phyloP scores from a whole-genome alignment of 2,113 vertebrate species.

The Symphodus melops region DNA sequence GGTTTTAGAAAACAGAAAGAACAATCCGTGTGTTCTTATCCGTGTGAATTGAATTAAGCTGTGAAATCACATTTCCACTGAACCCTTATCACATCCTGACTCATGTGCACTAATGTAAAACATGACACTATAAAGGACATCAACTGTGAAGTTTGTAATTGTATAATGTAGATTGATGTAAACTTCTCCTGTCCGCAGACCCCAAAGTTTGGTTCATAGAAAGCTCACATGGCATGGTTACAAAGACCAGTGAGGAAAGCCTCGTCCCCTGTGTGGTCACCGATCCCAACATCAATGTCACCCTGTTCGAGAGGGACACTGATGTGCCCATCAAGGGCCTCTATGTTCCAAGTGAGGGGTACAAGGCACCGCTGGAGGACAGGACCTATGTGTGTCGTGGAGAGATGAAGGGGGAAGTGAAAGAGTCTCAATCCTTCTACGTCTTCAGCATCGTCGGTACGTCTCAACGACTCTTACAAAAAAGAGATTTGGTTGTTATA shows the following conservation, averaged over 20 bases:
- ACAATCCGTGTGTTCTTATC: too few species aligned
- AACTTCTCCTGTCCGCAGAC: slow-evolving; percentile 78
- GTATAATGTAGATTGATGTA: too few species aligned
- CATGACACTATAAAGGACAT: not conserved
- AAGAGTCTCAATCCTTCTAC: slow-evolving; percentile 86
- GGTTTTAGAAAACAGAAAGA: too few species aligned
- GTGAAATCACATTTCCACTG: too few species aligned
- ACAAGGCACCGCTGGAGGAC: slow-evolving; percentile 88
- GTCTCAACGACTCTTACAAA: slow-evolving; percentile 8
- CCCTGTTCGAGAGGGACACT: slow-evolving; percentile 86
- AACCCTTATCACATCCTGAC: too few species aligned
- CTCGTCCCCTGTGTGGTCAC: slow-evolving; percentile 93
- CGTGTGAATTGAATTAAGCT: too few species aligned
- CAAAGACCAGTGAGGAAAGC: slow-evolving; percentile 84
- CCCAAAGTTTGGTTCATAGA: slow-evolving; percentile 88
- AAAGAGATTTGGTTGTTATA: too few species aligned
- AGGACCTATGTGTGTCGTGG: slow-evolving; percentile 90
- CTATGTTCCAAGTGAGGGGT: slow-evolving; percentile 91
- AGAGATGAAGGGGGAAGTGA: slow-evolving; percentile 84
- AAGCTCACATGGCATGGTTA: slow-evolving; percentile 84
- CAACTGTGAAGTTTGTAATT: not conserved
- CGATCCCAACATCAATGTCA: slow-evolving; percentile 88
- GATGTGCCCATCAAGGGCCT: slow-evolving; percentile 77
- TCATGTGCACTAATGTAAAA: not conserved
- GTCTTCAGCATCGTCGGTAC: slow-evolving; percentile 90